Base-by-base conservation (phyloP, 2,113 vertebrate genomes). In the Enhydra lutris region DNA sequence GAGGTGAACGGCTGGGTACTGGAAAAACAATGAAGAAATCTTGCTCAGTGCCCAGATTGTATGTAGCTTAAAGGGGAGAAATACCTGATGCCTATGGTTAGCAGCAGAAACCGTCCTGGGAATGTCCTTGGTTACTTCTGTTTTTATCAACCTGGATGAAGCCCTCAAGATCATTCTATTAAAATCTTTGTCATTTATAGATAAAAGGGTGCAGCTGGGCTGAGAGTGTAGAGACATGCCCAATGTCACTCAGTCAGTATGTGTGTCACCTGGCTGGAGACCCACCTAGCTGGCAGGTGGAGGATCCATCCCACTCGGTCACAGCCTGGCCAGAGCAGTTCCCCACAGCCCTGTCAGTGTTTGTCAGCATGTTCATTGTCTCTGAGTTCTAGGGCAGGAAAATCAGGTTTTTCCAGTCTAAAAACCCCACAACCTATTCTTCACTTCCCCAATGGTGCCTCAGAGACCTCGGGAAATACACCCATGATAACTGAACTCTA, bases 341-440 rank as follows among this genome's bases (percentile, higher is more conserved):
- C 81, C 57, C 21, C 17, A 47, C 9, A n/a, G 31, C 61, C 42
- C 42, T 92, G 88, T 61, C 15, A 65, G 59, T 42, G 47, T 91
- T 84, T 76, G 80, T 71, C n/a, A n/a, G 63, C n/a, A 17, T 45
- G 14, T 90, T 67, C 59, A 6, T 42, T 76, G 81, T 23, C 42
- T 97, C 73, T 74, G 65, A 94, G 91, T 89, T 96, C 61, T 69
- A 85, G 55, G 57, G 24, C 81, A 71, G 31, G 85, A 91, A 98
- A 91, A 89, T 85, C 94, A 97, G 65, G 95, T 91, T 97, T 92
- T 86, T 95, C 88, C 67, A 73, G 86, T 91, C 55, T 83, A 52
- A 89, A 95, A 94, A 42, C 39, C 52, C 39, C 6, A 69, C 15
- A 83, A 93, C 31, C 55, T 83, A 47, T 61, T 91, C n/a, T 95